Base-by-base conservation (phyloP, 2,113 vertebrate genomes). In the Silurus meridionalis region DNA sequence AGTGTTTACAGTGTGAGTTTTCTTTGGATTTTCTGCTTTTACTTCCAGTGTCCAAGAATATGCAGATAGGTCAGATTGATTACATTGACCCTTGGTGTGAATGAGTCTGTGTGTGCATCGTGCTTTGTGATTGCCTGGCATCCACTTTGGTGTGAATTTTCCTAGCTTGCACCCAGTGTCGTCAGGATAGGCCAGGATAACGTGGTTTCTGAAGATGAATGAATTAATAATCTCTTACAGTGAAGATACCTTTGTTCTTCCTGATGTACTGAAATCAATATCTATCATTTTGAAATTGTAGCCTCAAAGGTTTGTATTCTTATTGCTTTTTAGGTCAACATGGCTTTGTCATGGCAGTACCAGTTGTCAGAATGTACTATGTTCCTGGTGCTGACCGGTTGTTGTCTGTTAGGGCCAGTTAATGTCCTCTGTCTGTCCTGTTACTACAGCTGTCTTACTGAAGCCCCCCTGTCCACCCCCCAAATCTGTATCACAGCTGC, bases 371-470 rank as follows among this genome's bases (percentile, higher is more conserved):
- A 67, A 79, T 48, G 77, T 77, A 58, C 19, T 21, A 37, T 52
- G 48, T 66, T 80, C 28, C 80, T 58, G 61, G 78, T 64, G 57
- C 78, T 80, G 85, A 48, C 82, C 57, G 85, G 57, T 74, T 85
- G 58, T 58, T 55, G 83, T 53, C 67, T n/a, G 74, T 58, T 58
- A 85, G 79, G 71, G 14, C 69, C 75, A 14, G 80, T 85, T 79
- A 69, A 71, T 85, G 66, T 85, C 67, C 60, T 77, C 82, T 21
- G 71, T 86, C 80, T 85, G 87, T 83, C 83, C 79, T 85, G 83
- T 81, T 84, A 82, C 80, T 80, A 88, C 89, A 90, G 87, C 89
- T 88, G 87, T 83, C 82, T 25, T 52, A 77, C 19, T 58, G 50
- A n/a, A 80, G 46, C 25, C 83, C 48, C 23, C 77, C 80, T 46